Evolutionary conservation across 2,888 invertebrate genomes (phyloP).

Genomic region (Cosmia pyralina): DNA sequence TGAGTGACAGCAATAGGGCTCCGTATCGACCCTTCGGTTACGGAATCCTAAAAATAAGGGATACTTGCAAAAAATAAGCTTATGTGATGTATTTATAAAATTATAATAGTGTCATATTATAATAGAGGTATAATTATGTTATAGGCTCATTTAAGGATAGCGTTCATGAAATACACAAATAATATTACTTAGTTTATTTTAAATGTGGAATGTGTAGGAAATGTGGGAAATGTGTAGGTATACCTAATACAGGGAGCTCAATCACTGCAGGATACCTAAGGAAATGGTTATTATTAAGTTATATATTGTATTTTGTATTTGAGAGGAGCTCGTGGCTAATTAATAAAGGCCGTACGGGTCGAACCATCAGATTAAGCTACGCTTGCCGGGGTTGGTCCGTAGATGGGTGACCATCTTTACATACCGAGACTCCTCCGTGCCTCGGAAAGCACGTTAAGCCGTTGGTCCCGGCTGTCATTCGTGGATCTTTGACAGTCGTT

Average conservation of each 20-base stretch:
- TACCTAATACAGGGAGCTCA: constrained; percentile 3
- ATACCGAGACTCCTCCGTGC: too few species aligned
- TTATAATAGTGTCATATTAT: constrained; percentile 32
- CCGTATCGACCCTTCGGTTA: too few species aligned
- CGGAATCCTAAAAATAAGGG: not conserved
- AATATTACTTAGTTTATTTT: constrained; percentile 6
- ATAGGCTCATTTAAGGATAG: constrained; percentile 4
- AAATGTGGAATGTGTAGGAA: too few species aligned
- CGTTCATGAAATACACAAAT: not conserved
- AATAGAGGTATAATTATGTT: constrained; percentile 7
- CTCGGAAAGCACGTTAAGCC: too few species aligned
- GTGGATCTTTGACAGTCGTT: too few species aligned
- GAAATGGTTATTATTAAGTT: constrained; percentile 5
- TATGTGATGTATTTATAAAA: constrained; percentile 22
- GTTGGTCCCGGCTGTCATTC: too few species aligned
- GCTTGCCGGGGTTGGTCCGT: too few species aligned
- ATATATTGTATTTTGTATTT: constrained; percentile 25
- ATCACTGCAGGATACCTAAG: not conserved
- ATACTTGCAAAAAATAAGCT: constrained; percentile 11
- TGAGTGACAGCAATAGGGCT: too few species aligned
- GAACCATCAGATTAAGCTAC: too few species aligned
- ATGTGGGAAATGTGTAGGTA: not conserved
- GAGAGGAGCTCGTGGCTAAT: too few species aligned
- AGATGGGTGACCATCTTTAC: too few species aligned
- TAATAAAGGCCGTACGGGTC: too few species aligned